A percentile compares a stretch with the other conserved stretches of the same genome.
phyloP scores from a whole-genome alignment of 2,888 invertebrate genomes.

The Octodonta nipae region DNA sequence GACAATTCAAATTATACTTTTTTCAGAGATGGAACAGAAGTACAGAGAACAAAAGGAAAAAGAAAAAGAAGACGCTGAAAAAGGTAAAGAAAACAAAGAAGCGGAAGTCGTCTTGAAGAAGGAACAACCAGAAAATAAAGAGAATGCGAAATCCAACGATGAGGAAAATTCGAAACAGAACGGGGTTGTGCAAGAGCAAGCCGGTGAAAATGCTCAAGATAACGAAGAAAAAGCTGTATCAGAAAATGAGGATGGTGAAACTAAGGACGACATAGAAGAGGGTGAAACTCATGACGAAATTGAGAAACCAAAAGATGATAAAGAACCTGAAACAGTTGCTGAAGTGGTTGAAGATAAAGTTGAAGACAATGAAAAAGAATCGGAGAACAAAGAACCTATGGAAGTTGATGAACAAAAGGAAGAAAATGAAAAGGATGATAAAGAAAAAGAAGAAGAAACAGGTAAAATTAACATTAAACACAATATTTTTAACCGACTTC shows the following conservation, averaged over 20 bases:
- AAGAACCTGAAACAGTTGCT: conserved; percentile 24
- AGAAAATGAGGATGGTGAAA: background rate
- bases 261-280: background rate
- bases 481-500: too few species aligned
- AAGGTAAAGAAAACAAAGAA: conserved; percentile 22
- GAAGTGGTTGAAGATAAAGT: conserved; percentile 24
- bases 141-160: conserved; percentile 21
- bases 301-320: conserved; percentile 14
- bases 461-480: too few species aligned
- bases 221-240: background rate
- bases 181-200: conserved; percentile 3
- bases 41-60: conserved; percentile 26
- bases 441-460: conserved; percentile 4
- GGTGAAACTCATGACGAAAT: conserved; percentile 4
- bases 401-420: conserved; percentile 9
- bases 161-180: conserved; percentile 5
- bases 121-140: conserved; percentile 25
- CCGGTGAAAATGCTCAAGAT: background rate
- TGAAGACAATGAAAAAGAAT: conserved; percentile 26
- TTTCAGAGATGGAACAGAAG: conserved; percentile 27
- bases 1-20: too few species aligned
- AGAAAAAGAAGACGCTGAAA: conserved; percentile 20
- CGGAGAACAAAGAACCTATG: conserved; percentile 15
- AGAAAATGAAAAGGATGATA: conserved; percentile 1
- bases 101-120: conserved; percentile 25